phyloP scores from a whole-genome alignment of 2,888 invertebrate genomes.

The Liposcelis brunnea region DNA sequence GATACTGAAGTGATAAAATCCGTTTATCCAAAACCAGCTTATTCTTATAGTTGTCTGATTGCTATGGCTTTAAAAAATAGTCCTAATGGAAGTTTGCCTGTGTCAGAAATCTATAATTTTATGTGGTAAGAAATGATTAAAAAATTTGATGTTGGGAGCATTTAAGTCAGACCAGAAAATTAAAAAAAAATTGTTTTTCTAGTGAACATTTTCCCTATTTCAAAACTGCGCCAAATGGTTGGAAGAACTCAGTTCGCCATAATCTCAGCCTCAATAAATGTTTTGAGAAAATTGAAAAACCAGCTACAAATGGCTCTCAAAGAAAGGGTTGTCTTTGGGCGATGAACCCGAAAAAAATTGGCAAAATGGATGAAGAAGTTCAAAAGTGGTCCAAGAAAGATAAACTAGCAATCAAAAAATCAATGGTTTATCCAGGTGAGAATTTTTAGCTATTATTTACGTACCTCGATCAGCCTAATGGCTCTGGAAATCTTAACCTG shows the following conservation, averaged over 20 bases:
- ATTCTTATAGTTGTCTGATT: slow-evolving; percentile 94
- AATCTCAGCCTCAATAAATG: slow-evolving; percentile 95
- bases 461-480: too few species aligned
- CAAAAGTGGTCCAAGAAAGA: slow-evolving; percentile 96
- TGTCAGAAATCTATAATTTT: slow-evolving; percentile 96
- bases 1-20: not conserved
- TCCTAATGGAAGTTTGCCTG: slow-evolving; percentile 81
- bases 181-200: slow-evolving; percentile 25
- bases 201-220: slow-evolving; percentile 97
- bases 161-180: not conserved
- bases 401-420: slow-evolving; percentile 75
- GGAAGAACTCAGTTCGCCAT: slow-evolving; percentile 98
- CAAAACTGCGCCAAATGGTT: slow-evolving; percentile 93
- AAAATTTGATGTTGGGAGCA: too few species aligned
- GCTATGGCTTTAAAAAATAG: slow-evolving; percentile 97
- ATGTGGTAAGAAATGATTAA: slow-evolving; percentile 62
- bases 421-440: slow-evolving; percentile 74
- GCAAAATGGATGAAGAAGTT: slow-evolving; percentile 96
- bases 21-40: slow-evolving; percentile 81
- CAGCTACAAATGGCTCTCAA: slow-evolving; percentile 69
- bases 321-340: slow-evolving; percentile 78
- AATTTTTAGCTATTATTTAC: not conserved
- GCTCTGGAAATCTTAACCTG: too few species aligned
- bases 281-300: slow-evolving; percentile 95
- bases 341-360: slow-evolving; percentile 84